A percentile compares a stretch with the other conserved stretches of the same genome.
These are phyloP conservation scores for Okamejei kenojei DNA, from an alignment of 2,797 vertebrate genomes.

Conservation along the genomic window DNA sequence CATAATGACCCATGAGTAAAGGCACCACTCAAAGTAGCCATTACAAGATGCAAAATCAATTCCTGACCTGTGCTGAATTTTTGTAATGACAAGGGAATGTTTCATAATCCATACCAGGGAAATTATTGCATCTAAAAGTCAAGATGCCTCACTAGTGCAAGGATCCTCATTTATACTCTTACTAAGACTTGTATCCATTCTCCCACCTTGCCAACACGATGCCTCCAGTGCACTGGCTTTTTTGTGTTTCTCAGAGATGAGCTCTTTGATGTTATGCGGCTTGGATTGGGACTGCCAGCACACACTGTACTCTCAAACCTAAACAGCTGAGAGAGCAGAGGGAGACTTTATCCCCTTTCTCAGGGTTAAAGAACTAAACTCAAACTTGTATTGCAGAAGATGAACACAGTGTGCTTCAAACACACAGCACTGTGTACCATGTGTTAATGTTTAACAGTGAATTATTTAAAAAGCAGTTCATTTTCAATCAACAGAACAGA, in stretches of 20 bases:
- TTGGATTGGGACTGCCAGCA: constrained; percentile 28
- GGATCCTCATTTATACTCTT: neutral
- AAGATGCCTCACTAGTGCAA: neutral
- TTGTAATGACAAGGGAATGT: neutral
- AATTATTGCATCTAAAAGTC: neutral
- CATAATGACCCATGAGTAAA: constrained; percentile 23
- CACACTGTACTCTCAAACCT: constrained; percentile 36
- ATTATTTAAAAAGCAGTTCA: neutral
- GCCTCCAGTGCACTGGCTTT: neutral
- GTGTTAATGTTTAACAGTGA: constrained; percentile 28
- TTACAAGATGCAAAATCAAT: constrained; percentile 9
- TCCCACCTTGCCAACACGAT: neutral
- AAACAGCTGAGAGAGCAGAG: constrained; percentile 36
- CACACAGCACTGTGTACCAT: constrained; percentile 6
- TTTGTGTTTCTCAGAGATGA: constrained; percentile 3
- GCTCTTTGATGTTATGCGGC: constrained; percentile 19
- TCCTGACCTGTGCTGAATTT: constrained; percentile 5
- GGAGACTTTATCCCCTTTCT: constrained; percentile 15
- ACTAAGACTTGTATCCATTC: neutral
- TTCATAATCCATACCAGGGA: neutral
- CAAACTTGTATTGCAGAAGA: constrained; percentile 25
- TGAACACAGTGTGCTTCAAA: constrained; percentile 34
- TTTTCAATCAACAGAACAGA: neutral
- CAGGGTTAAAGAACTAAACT: constrained; percentile 29
- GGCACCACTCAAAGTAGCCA: neutral